Conservation (phyloP, 2,888 invertebrate species). For the Metacarcinus magister region DNA sequence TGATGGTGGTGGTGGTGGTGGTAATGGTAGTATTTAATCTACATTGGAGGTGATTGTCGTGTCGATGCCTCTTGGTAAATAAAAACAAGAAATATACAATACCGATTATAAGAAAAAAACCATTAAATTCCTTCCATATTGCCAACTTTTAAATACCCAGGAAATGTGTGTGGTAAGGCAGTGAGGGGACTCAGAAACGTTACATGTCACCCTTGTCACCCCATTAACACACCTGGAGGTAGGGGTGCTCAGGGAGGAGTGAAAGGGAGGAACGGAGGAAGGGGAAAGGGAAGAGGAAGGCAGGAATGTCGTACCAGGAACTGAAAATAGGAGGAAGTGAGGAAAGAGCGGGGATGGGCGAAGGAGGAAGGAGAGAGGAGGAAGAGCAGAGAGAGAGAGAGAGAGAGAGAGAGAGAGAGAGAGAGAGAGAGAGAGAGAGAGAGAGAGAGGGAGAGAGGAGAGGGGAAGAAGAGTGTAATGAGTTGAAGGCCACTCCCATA, state of each 20-base stretch:
- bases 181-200: too few relatives aligned
- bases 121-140: too few relatives aligned
- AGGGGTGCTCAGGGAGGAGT: neutral
- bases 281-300: neutral
- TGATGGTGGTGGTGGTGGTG: neutral
- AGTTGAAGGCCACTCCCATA: conserved; percentile 9
- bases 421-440: neutral
- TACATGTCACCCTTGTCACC: neutral
- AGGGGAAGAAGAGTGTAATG: neutral
- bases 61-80: neutral
- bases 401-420: neutral
- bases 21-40: neutral
- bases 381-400: too few relatives aligned
- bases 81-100: too few relatives aligned
- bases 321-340: neutral
- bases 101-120: too few relatives aligned
- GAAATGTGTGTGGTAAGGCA: too few relatives aligned
- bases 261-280: neutral
- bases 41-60: neutral
- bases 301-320: too few relatives aligned
- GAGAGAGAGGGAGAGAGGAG: neutral
- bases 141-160: too few relatives aligned
- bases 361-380: neutral
- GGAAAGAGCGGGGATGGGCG: neutral
- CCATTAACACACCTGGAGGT: neutral